Evolutionary conservation across 2,113 vertebrate species (phyloP), one percentile per base, ranked within the genome.

Genomic region (Clinocottus analis): DNA sequence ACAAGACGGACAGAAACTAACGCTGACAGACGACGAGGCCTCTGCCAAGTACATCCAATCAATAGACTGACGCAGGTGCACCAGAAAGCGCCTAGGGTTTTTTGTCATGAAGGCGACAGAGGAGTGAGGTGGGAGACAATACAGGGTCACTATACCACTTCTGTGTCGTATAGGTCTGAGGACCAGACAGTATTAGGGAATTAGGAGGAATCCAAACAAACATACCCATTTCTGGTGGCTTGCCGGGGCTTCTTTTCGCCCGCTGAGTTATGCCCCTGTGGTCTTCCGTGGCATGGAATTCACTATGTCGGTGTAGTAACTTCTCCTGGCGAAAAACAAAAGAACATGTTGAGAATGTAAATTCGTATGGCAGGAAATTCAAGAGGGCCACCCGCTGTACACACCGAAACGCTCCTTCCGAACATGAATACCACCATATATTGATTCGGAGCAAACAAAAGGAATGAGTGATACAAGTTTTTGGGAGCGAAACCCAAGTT

Each of bases 231-330:
- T 93, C 93, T 82, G 88, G 35, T 23, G 90, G 89, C 72, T 84
- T 93, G 61, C 84, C 85, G 13, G 91, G 89, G 77, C 93, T 94
- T 71, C 93, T 89, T 90, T 94, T 94, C 14, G 84, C 79, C 69
- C 94, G 85, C 72, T 90, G 93, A 63, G 92, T 91, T 67, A 91
- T 85, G 70, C 85, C 91, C 70, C 90, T 86, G 78, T 58, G 75
- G 21, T 93, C 91, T 76, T 91, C 85, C 71, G 80, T 86, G 82
- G 61, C 69, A 7, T 74, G 86, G 55, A 85, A 84, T 61, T 90
- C 89, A 25, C 83, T 55, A 25, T 82, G 84, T 84, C 83, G 78
- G 68, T 80, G 83, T 70, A 82, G 77, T 82, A 85, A 78, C 72
- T 61, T 86, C 80, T 88, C 92, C 93, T 94, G 83, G n/a, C 67